Percentiles rank a stretch among this genome's conserved stretches.
Evolutionary conservation across 2,888 invertebrate genomes (phyloP).

Genomic region (Vanessa cardui): DNA sequence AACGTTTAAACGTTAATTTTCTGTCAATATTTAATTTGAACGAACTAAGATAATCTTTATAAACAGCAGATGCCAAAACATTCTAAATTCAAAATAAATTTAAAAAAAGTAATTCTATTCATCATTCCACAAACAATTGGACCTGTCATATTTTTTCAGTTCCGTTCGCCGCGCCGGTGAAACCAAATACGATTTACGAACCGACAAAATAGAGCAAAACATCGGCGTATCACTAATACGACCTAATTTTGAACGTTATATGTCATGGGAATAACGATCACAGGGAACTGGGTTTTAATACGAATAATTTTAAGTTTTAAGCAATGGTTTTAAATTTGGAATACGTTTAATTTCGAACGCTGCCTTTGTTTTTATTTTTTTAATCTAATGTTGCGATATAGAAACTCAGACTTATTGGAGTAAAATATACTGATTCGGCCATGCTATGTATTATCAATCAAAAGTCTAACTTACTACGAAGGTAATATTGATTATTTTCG

Average conservation of each 20-base stretch:
- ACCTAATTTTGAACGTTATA: slow-evolving; percentile 69
- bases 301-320: slow-evolving; percentile 49
- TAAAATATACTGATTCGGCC: no score
- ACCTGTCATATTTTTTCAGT: slow-evolving; percentile 49
- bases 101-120: slow-evolving; percentile 12
- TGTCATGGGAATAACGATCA: slow-evolving; percentile 64
- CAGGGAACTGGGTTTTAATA: slow-evolving; percentile 56
- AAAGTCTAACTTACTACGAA: no score
- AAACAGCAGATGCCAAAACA: slow-evolving; percentile 11
- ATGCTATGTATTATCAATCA: no score
- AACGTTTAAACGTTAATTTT: no score
- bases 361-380: no score
- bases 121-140: slow-evolving; percentile 33
- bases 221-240: slow-evolving; percentile 71
- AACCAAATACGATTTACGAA: slow-evolving; percentile 51
- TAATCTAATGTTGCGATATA: no score
- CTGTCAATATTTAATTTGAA: neutral
- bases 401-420: no score
- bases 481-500: no score
- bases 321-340: slow-evolving; percentile 42
- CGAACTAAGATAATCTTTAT: neutral
- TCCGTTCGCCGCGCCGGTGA: slow-evolving; percentile 48
- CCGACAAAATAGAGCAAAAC: slow-evolving; percentile 52
- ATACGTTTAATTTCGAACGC: slow-evolving; percentile 22
- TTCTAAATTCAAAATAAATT: slow-evolving; percentile 19